Evolutionary conservation across 2,113 vertebrate genomes (phyloP).

Genomic region (Peucedramus taeniatus): DNA sequence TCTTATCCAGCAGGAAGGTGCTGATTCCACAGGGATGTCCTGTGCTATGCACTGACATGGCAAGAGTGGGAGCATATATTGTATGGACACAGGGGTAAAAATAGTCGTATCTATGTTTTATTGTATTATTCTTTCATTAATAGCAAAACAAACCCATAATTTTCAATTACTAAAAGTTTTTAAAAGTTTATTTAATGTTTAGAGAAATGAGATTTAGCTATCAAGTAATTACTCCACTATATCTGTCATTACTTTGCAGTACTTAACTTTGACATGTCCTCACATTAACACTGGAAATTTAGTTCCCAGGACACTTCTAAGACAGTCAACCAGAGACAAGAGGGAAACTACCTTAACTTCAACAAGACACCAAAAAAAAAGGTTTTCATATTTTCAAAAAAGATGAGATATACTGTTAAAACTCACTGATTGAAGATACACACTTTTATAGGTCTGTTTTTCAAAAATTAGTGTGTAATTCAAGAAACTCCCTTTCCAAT

Average conservation of each 20-base stretch:
- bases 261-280: not conserved
- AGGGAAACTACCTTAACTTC: not conserved
- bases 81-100: not conserved
- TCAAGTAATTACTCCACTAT: not conserved
- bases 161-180: not conserved
- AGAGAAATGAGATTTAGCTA: not conserved
- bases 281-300: not conserved
- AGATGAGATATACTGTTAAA: not conserved
- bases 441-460: not conserved
- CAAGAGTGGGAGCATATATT: not conserved
- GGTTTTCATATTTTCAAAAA: not conserved
- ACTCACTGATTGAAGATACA: rapidly evolving
- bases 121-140: not conserved
- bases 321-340: not conserved
- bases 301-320: not conserved
- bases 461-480: not conserved
- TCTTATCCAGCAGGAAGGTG: not conserved
- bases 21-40: not conserved
- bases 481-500: not conserved
- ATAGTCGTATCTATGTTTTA: not conserved
- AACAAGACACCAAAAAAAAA: not conserved
- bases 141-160: not conserved
- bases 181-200: not conserved
- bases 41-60: not conserved
- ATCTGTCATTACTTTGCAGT: not conserved